Evolutionary conservation across 2,113 vertebrate genomes (phyloP).

Genomic region (Daubentonia madagascariensis): DNA sequence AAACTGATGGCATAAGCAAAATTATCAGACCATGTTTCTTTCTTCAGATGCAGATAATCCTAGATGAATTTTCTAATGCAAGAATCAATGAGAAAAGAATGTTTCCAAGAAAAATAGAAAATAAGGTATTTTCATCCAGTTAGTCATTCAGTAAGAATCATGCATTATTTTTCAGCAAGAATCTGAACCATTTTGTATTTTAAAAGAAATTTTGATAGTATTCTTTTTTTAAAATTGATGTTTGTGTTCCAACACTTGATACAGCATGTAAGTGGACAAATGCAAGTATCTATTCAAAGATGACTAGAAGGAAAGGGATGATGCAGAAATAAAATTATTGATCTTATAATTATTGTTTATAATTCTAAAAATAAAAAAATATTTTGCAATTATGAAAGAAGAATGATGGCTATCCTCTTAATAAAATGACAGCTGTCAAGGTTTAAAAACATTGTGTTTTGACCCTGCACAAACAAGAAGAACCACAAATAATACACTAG

Average conservation of each 20-base stretch:
- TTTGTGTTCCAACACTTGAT: neutral
- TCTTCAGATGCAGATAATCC: neutral
- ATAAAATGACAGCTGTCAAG: neutral
- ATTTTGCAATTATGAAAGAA: neutral
- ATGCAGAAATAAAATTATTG: neutral
- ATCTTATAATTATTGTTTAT: neutral
- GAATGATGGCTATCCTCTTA: neutral
- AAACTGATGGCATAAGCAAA: neutral
- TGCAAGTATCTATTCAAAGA: neutral
- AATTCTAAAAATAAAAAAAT: neutral
- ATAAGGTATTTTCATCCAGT: neutral
- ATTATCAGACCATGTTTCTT: neutral
- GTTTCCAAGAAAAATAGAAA: neutral
- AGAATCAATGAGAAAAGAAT: neutral
- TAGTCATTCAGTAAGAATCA: neutral
- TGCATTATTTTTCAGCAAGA: neutral
- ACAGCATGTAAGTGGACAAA: neutral
- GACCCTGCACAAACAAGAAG: neutral
- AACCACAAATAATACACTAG: neutral
- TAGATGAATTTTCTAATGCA: neutral
- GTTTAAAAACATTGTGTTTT: neutral
- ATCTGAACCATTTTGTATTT: neutral
- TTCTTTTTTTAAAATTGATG: neutral
- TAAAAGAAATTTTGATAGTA: neutral
- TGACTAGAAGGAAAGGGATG: neutral